Evolutionary conservation across 2,797 vertebrate species (phyloP).

Genomic region (Sandelia bainsii): DNA sequence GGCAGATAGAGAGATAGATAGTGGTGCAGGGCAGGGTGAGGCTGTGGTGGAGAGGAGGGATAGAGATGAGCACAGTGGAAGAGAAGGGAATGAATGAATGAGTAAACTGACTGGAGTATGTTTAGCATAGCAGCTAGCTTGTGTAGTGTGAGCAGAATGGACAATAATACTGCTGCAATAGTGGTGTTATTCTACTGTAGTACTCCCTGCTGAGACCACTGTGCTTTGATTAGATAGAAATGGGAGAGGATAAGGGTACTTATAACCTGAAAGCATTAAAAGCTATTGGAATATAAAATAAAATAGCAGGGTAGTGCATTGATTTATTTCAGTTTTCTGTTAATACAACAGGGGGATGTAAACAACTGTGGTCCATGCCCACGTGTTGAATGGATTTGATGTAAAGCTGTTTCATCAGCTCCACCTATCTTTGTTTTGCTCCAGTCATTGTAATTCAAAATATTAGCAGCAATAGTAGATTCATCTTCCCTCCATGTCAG

Average conservation of each 20-base stretch:
- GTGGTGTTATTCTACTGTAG: constrained; percentile 23
- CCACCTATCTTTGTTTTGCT: constrained; percentile 13
- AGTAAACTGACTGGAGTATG: constrained; percentile 63
- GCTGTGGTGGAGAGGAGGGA: constrained; percentile 56
- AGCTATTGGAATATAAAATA: neutral
- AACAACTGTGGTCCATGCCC: constrained; percentile 6
- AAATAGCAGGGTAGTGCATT: neutral
- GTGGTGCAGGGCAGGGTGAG: constrained; percentile 71
- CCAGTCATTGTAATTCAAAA: constrained; percentile 27
- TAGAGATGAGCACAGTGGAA: constrained; percentile 50
- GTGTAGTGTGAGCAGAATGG: constrained; percentile 62
- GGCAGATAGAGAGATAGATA: constrained; percentile 73
- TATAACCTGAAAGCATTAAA: neutral
- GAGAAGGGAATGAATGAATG: constrained; percentile 71
- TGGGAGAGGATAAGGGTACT: constrained; percentile 4
- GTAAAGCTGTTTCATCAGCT: neutral
- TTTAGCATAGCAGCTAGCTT: constrained; percentile 66
- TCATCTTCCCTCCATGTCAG: constrained; percentile 33
- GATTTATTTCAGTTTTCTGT: neutral
- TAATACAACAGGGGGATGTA: constrained; percentile 3
- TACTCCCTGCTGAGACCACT: constrained; percentile 21
- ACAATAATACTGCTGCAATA: constrained; percentile 51
- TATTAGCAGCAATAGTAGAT: constrained; percentile 26
- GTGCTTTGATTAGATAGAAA: constrained; percentile 8
- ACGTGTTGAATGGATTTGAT: constrained; percentile 6